These are phyloP conservation scores for Epicampocera succincta DNA, from an alignment of 2,888 invertebrate species.

Conservation along the genomic window DNA sequence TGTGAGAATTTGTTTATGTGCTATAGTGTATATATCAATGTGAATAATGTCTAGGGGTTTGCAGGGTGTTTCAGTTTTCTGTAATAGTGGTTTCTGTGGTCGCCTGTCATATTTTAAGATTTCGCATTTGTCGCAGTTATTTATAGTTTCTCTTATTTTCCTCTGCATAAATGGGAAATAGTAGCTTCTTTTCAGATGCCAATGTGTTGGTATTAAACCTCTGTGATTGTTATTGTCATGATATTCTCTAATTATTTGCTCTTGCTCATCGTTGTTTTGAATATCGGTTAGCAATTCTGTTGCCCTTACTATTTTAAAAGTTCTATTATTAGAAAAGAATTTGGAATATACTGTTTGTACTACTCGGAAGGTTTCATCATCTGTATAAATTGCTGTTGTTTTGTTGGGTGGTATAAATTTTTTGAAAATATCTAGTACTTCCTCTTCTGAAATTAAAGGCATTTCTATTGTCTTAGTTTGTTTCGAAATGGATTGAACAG, in stretches of 20 bases:
- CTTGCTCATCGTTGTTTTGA: slow-evolving; percentile 43
- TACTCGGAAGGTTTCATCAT: neutral
- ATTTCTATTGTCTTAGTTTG: slow-evolving; percentile 22
- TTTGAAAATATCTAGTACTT: slow-evolving; percentile 41
- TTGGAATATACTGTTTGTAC: neutral
- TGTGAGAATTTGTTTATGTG: no score
- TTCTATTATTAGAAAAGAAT: slow-evolving; percentile 5
- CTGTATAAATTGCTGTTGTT: neutral
- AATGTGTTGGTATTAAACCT: no score
- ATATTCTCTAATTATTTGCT: slow-evolving; percentile 14
- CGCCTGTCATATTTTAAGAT: neutral
- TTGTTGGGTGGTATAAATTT: slow-evolving; percentile 44
- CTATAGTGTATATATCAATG: neutral
- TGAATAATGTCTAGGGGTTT: slow-evolving; percentile 20
- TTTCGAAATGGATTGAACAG: no score
- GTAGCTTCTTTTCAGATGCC: neutral
- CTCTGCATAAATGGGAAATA: slow-evolving; percentile 7
- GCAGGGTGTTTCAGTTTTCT: slow-evolving; percentile 5
- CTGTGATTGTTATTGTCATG: slow-evolving; percentile 11
- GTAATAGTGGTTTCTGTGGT: neutral
- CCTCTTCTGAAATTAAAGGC: slow-evolving; percentile 35
- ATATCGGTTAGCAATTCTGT: slow-evolving; percentile 61
- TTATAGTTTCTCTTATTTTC: neutral
- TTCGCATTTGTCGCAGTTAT: neutral
- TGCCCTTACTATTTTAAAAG: slow-evolving; percentile 41